Percentiles rank a stretch among this genome's conserved stretches.
Evolutionary conservation across 2,888 invertebrate genomes (phyloP).

Genomic region (Chelonus formosanus): DNA sequence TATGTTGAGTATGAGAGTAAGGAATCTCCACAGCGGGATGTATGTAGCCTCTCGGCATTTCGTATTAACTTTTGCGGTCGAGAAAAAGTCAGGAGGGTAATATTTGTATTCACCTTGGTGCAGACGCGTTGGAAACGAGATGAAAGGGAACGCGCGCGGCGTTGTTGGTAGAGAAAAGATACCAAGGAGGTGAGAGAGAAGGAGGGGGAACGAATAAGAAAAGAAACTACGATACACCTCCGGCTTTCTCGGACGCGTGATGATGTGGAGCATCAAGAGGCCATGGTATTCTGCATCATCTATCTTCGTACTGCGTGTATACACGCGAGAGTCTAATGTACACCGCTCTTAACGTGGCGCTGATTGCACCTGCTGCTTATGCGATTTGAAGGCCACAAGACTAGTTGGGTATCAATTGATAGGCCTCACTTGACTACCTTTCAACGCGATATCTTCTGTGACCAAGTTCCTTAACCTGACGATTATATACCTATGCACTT

Average conservation of each 20-base stretch:
- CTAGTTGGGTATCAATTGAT: conserved; percentile 29
- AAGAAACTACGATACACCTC: conserved; percentile 22
- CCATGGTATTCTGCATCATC: conserved; percentile 40
- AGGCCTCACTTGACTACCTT: conserved; percentile 19
- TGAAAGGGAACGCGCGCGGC: conserved; percentile 42
- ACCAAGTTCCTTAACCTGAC: not conserved
- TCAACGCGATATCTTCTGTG: conserved; percentile 16
- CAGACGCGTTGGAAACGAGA: conserved; percentile 40
- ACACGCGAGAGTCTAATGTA: conserved; percentile 28
- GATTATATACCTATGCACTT: conserved; percentile 11
- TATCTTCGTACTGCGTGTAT: conserved; percentile 34
- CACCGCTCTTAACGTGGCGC: conserved; percentile 32
- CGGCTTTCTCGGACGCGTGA: conserved; percentile 33
- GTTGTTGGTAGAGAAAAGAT: conserved; percentile 2
- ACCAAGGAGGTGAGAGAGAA: conserved; percentile 8
- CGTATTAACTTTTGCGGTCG: conserved; percentile 39
- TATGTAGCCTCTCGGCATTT: conserved; percentile 32
- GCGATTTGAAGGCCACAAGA: conserved; percentile 5
- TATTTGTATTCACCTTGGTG: conserved; percentile 38
- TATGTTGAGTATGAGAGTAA: not conserved
- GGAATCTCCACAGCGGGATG: conserved; percentile 25
- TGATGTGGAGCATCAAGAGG: conserved; percentile 40
- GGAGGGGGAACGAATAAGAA: not conserved
- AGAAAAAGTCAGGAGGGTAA: conserved; percentile 32
- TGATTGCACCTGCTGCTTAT: conserved; percentile 33